These are phyloP conservation scores for Ia io DNA, from an alignment of 2,113 vertebrate genomes.

Conservation along the genomic window DNA sequence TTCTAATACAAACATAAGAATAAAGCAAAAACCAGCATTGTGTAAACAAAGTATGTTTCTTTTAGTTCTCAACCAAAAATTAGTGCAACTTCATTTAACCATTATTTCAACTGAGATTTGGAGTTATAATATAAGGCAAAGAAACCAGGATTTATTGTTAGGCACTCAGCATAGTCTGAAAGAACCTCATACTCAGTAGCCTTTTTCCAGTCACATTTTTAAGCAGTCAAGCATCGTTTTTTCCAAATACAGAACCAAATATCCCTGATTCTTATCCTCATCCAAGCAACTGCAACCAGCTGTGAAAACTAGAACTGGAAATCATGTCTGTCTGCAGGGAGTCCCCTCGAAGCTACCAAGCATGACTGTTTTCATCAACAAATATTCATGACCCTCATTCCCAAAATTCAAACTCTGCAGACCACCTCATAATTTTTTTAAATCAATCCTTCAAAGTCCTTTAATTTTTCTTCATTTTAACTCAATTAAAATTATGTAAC, in stretches of 20 bases:
- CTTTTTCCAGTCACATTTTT: conserved; percentile 53
- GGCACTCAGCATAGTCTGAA: not conserved
- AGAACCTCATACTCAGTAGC: not conserved
- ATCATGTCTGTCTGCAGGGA: not conserved
- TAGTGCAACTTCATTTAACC: not conserved
- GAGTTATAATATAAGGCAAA: not conserved
- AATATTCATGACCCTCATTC: not conserved
- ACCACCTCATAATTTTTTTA: not conserved
- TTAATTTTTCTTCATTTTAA: not conserved
- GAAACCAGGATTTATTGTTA: not conserved
- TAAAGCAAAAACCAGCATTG: conserved; percentile 42
- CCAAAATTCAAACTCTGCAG: not conserved
- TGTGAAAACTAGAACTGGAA: conserved; percentile 70
- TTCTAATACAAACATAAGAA: conserved; percentile 69
- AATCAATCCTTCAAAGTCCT: conserved; percentile 14
- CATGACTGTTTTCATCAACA: not conserved
- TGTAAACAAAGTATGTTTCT: conserved; percentile 63
- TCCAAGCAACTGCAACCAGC: conserved; percentile 73
- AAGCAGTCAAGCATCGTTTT: not conserved
- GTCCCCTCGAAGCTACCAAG: not conserved
- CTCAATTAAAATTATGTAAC: not conserved
- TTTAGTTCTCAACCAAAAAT: conserved; percentile 35
- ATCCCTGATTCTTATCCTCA: conserved; percentile 66
- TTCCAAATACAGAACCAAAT: conserved; percentile 58
- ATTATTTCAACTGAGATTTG: not conserved